These are phyloP conservation scores for Athalia cordata DNA, from an alignment of 2,888 invertebrate genomes.

Conservation along the genomic window DNA sequence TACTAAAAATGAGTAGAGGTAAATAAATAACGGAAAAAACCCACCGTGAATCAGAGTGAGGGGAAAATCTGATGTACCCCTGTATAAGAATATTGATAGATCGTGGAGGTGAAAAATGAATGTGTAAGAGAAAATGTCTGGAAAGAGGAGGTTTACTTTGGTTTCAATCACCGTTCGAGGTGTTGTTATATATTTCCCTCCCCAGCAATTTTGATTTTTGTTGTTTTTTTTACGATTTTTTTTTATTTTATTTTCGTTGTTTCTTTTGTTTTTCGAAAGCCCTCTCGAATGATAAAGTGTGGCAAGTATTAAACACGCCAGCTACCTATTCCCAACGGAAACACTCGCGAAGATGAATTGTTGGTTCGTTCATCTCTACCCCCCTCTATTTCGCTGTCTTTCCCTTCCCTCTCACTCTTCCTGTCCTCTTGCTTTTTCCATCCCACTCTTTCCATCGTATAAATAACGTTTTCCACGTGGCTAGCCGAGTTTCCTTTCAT, in stretches of 20 bases:
- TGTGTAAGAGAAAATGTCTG: background rate
- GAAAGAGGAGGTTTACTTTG: conserved; percentile 2
- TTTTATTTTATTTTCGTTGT: background rate
- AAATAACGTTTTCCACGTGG: conserved; percentile 39
- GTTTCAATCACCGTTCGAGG: conserved; percentile 33
- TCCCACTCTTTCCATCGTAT: conserved; percentile 14
- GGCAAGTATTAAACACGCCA: conserved; percentile 44
- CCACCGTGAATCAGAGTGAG: background rate
- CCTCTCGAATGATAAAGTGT: conserved; percentile 42
- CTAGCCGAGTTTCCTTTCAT: conserved; percentile 5
- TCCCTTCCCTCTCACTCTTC: background rate
- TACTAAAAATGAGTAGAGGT: too few relatives aligned
- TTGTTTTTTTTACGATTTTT: background rate
- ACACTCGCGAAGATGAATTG: conserved; percentile 43
- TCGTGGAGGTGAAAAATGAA: background rate
- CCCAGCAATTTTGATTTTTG: background rate
- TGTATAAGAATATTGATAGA: background rate
- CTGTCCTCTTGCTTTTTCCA: background rate
- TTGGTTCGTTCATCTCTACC: conserved; percentile 26
- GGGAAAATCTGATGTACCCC: background rate
- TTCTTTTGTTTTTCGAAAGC: background rate
- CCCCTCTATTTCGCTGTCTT: background rate
- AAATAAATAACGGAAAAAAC: background rate
- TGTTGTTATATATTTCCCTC: background rate
- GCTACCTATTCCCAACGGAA: conserved; percentile 42